Evolutionary conservation across 1,140 invertebrate genomes (phyloP), one percentile per base, ranked within the genome.

Genomic region (Helicoverpa armigera): DNA sequence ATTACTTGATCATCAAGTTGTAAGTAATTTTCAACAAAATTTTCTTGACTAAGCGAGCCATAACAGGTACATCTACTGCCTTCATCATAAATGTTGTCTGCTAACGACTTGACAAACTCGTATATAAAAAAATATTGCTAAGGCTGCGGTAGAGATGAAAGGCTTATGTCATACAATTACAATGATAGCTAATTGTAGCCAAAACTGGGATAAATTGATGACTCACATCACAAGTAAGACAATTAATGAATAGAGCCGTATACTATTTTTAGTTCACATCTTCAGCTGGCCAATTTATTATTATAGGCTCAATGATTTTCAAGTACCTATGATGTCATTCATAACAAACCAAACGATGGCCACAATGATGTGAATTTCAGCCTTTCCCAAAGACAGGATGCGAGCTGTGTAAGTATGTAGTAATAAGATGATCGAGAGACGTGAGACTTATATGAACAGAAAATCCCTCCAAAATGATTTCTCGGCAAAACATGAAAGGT

Each of bases 181-280:
- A 23, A 61, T 50, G 43, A 29, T 61, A 29, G 60, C 29, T 65
- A 65, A 53, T 65, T 31, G 50, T 70, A 18, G 14, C 74, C 60
- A 77, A 77, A 77, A 77, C 58, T 53, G 43, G 29, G 60, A 77
- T 65, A 48, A 65, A 76, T 63, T 76, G 74, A n/a, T 76, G 74
- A 77, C 18, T 77, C 74, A 77, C 56, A 7, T 23, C 3, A 29
- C 50, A 65, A 77, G 13, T 48, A 58, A 60, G 56, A 75, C 48
- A 65, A 77, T 65, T 77, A 63, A 61, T 18, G 48, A 63, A 63
- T 76, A 61, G 61, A 65, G 43, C 29, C 14, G 61, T 67, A 69
- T 35, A 29, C 74, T 65, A 75, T 75, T 75, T 75, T 75, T 61
- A 75, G 73, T 50, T 61, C 43, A 51, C 56, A 53, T 16, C 61